Evolutionary conservation across 2,797 vertebrate genomes (phyloP), one percentile per base, ranked within the genome.

Genomic region (Bradypus variegatus): DNA sequence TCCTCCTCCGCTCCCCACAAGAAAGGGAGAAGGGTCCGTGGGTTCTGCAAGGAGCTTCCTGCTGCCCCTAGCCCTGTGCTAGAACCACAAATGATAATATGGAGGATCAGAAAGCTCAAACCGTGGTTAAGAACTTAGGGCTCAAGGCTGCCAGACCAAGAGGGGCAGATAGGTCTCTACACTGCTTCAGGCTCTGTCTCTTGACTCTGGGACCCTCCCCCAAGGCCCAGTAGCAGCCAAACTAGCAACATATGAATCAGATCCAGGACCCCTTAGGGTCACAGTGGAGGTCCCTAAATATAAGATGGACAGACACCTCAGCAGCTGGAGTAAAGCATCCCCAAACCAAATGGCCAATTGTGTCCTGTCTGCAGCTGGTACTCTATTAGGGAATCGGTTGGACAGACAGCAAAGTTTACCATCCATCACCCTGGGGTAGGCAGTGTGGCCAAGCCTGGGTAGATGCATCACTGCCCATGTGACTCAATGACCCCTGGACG

Each of bases 231-330:
- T 3, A 50, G 79, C 93, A 88, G 80, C 89, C 80, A 89, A 89
- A 91, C 93, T 81, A 95, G 89, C 92, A 94, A 69, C 50, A 81
- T 31, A 58, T 0, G 2, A n/a, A 33, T 83, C 82, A 77, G 86
- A 85, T 21, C 27, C 82, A 45, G 36, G 89, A n/a, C n/a, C 88
- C 73, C 36, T 9, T 14, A 55, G 38, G 73, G 58, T 92, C 64
- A 77, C 38, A 81, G 79, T 12, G 12, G 13, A 27, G 88, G 48
- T 25, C 58, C 75, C 82, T 45, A 86, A 55, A 72, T 50, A 21
- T 2, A 14, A 70, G 38, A 67, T 14, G 36, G 62, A 58, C 3
- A 58, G 67, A 27, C 29, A 38, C 18, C 50, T n/a, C 18, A 29
- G 48, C 16, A 2, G 38, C 89, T 78, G 79, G 64, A 88, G 79